phyloP scores from a whole-genome alignment of 2,113 vertebrate genomes.

The Sebastes fasciatus region DNA sequence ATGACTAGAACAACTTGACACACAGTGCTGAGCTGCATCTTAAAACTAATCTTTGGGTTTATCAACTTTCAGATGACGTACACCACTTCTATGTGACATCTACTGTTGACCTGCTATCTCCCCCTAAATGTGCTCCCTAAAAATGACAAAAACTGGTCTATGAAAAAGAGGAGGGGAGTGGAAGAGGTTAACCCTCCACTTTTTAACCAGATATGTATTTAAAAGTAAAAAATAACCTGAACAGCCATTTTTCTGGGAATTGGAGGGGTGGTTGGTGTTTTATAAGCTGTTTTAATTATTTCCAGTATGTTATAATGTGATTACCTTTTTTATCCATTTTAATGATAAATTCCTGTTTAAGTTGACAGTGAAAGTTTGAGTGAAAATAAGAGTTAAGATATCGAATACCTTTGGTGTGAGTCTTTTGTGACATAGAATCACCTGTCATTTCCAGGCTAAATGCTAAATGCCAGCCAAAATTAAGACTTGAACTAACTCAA shows the following conservation, averaged over 20 bases:
- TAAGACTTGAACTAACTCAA: background rate
- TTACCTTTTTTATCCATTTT: background rate
- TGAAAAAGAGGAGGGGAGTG: too few species aligned
- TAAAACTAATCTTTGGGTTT: too few species aligned
- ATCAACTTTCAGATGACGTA: too few species aligned
- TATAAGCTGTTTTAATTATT: background rate
- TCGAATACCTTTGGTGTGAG: background rate
- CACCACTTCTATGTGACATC: too few species aligned
- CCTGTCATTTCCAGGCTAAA: constrained; percentile 25
- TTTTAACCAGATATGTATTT: background rate
- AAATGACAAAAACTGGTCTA: too few species aligned
- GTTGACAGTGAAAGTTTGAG: background rate
- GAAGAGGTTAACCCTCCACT: background rate
- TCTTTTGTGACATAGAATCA: constrained; percentile 27
- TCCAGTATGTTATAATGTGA: background rate
- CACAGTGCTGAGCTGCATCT: too few species aligned
- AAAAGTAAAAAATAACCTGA: background rate
- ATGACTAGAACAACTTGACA: too few species aligned
- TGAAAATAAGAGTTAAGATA: background rate
- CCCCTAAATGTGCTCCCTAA: too few species aligned
- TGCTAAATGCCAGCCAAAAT: constrained; percentile 20
- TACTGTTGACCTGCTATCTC: too few species aligned
- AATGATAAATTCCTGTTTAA: background rate
- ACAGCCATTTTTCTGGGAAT: background rate
- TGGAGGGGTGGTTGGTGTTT: background rate